These are phyloP conservation scores for Glyphotaelius pellucidus DNA, from an alignment of 2,888 invertebrate genomes.

Conservation along the genomic window DNA sequence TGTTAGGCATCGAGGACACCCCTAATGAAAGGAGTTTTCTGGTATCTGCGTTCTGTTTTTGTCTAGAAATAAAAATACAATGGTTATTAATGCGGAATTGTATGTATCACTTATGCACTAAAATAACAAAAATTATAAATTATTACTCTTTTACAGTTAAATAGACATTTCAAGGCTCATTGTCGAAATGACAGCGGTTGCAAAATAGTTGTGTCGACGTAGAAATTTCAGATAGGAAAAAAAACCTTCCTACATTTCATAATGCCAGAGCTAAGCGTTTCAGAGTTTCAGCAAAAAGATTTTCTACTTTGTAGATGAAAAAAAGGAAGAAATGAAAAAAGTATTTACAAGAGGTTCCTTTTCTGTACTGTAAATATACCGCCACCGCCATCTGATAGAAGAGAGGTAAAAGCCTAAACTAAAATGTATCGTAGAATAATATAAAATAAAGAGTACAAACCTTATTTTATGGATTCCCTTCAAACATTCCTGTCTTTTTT, in stretches of 20 bases:
- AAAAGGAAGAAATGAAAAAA: too few species aligned
- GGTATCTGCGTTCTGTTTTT: conserved; percentile 39
- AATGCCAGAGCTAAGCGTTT: too few species aligned
- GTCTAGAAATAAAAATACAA: conserved; percentile 54
- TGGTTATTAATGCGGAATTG: not conserved
- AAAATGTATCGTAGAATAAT: not conserved
- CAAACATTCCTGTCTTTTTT: conserved; percentile 75
- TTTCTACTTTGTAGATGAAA: too few species aligned
- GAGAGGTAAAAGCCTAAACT: not conserved
- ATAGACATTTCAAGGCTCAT: not conserved
- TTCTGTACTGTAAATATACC: not conserved
- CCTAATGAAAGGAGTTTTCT: conserved; percentile 54
- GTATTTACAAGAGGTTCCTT: not conserved
- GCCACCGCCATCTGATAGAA: too few species aligned
- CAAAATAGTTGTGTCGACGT: not conserved
- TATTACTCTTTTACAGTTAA: not conserved
- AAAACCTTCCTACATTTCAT: too few species aligned
- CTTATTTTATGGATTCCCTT: conserved; percentile 70
- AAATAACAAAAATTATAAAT: too few species aligned
- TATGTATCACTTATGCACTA: too few species aligned
- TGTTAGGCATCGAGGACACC: conserved; percentile 47
- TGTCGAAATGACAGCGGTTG: not conserved
- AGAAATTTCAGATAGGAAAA: not conserved
- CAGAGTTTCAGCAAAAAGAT: too few species aligned
- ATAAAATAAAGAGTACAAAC: conserved; percentile 14